Evolutionary conservation across 1,140 invertebrate genomes (phyloP).

Genomic region (Zaprionus davidi): DNA sequence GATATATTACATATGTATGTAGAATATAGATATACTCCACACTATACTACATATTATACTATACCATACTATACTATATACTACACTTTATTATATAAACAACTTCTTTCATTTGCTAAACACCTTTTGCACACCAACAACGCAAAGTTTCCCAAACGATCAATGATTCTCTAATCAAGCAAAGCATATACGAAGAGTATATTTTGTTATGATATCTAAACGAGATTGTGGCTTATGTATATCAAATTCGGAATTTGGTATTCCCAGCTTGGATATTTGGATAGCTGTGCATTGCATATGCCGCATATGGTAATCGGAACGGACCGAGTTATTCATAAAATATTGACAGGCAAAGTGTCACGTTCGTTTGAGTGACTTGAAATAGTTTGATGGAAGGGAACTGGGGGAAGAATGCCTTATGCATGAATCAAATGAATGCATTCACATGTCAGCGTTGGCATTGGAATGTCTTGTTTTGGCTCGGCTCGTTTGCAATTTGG

Average conservation of each 20-base stretch:
- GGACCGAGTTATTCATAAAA: neutral
- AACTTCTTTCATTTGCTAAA: too few relatives aligned
- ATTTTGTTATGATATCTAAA: too few relatives aligned
- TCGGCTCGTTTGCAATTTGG: conserved; percentile 4
- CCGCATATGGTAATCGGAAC: neutral
- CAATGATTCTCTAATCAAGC: too few relatives aligned
- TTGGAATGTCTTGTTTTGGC: conserved; percentile 18
- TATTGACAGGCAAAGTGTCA: neutral
- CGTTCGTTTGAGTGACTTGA: neutral
- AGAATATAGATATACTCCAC: too few relatives aligned
- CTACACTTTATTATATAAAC: too few relatives aligned
- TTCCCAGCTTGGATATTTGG: neutral
- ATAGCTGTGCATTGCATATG: neutral
- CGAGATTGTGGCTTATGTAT: neutral
- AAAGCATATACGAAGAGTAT: too few relatives aligned
- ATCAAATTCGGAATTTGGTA: neutral
- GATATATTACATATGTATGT: too few relatives aligned
- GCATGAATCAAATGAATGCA: conserved; percentile 34
- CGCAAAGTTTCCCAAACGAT: too few relatives aligned
- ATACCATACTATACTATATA: too few relatives aligned
- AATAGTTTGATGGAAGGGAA: neutral
- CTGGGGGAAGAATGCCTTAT: conserved; percentile 11
- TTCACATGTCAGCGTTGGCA: conserved; percentile 13
- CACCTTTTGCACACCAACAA: too few relatives aligned
- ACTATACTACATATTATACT: too few relatives aligned